phyloP scores from a whole-genome alignment of 2,888 invertebrate species.

The Zhuqinia jingwanae region DNA sequence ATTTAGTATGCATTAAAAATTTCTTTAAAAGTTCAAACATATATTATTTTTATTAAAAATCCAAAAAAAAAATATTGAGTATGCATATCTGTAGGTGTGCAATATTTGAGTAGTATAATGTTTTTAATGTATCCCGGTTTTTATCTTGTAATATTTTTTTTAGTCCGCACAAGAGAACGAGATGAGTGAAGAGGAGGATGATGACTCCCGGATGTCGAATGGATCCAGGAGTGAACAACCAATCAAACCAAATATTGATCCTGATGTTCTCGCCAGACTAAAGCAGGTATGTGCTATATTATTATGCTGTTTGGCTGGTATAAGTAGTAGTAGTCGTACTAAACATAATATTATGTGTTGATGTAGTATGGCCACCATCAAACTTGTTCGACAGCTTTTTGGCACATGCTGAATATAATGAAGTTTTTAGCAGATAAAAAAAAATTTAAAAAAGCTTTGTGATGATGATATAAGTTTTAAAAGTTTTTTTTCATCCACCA shows the following conservation, averaged over 20 bases:
- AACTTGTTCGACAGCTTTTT: slow-evolving; percentile 71
- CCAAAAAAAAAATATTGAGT: not conserved
- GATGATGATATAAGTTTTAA: not conserved
- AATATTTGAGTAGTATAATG: not conserved
- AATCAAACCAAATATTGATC: slow-evolving; percentile 78
- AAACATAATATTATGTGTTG: not conserved
- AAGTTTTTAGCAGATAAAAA: not conserved
- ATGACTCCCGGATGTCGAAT: slow-evolving; percentile 79
- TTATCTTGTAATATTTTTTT: slow-evolving; percentile 28
- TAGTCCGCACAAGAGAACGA: slow-evolving; percentile 79
- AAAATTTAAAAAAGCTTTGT: no score
- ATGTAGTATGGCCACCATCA: slow-evolving; percentile 47
- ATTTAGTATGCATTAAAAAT: slow-evolving; percentile 30
- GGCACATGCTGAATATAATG: slow-evolving; percentile 66
- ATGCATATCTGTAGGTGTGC: not conserved
- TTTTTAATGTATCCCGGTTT: not conserved
- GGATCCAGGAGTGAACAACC: slow-evolving; percentile 77
- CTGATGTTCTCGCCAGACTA: slow-evolving; percentile 78
- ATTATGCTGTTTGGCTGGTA: not conserved
- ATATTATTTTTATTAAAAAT: not conserved
- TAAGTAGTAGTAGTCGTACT: not conserved
- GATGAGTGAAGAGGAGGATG: slow-evolving; percentile 78
- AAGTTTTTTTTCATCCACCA: slow-evolving; percentile 4
- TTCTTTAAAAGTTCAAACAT: not conserved
- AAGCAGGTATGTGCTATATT: slow-evolving; percentile 78